Evolutionary conservation across 64 coral and sea anemone species (phyloP).

Genomic region (Porites lutea): DNA sequence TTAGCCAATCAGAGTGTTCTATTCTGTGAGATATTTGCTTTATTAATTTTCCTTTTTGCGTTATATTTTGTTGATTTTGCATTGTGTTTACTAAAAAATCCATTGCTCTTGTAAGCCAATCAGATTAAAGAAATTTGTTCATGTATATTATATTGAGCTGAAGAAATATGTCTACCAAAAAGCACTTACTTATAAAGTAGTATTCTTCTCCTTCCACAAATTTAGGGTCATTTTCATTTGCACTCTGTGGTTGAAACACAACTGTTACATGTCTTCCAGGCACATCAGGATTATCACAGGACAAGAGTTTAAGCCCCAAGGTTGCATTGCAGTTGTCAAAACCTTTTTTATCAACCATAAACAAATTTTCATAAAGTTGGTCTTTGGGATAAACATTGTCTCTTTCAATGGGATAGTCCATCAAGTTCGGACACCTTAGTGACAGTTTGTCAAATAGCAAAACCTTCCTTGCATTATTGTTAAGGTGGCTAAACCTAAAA

Average conservation of each 20-base stretch:
- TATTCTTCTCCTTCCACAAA: constrained; percentile 40
- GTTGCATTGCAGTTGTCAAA: constrained; percentile 62
- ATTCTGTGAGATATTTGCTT: too few relatives aligned
- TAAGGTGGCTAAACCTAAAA: constrained; percentile 50
- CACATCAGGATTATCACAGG: constrained; percentile 16
- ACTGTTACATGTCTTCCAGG: neutral
- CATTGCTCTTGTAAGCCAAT: too few relatives aligned
- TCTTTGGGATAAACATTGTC: constrained; percentile 20
- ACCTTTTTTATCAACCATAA: constrained; percentile 62
- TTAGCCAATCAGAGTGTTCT: too few relatives aligned
- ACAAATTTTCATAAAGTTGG: constrained; percentile 48
- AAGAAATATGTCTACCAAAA: too few relatives aligned
- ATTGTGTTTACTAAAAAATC: too few relatives aligned
- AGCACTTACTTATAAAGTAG: constrained; percentile 68
- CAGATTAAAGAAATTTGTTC: too few relatives aligned
- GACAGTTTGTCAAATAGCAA: constrained; percentile 15
- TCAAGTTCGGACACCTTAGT: constrained; percentile 18
- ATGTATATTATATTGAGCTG: too few relatives aligned
- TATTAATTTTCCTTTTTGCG: too few relatives aligned
- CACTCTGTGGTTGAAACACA: constrained; percentile 26
- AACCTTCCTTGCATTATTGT: constrained; percentile 38
- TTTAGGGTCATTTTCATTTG: neutral
- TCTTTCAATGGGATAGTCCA: constrained; percentile 7
- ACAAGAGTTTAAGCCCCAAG: constrained; percentile 9
- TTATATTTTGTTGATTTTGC: too few relatives aligned